Percentiles rank a stretch among this genome's conserved stretches.
These are phyloP conservation scores for Electrona antarctica DNA, from an alignment of 2,113 vertebrate genomes.

Conservation along the genomic window DNA sequence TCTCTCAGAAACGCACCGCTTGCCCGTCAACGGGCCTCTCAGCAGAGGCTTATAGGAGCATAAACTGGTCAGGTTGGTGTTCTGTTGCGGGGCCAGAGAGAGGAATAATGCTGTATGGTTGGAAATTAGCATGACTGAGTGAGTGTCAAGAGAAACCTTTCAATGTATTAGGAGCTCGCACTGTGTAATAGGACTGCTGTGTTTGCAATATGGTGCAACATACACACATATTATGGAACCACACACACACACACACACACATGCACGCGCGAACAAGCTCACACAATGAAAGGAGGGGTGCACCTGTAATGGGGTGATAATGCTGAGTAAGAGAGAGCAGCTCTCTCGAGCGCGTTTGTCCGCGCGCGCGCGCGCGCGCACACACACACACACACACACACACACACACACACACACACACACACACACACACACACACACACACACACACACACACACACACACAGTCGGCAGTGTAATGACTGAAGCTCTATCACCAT, in stretches of 20 bases:
- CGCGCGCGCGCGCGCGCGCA: neutral
- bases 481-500: slow-evolving; percentile 60
- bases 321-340: slow-evolving; percentile 66
- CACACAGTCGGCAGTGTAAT: slow-evolving; percentile 36
- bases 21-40: slow-evolving; percentile 17
- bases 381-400: neutral
- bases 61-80: slow-evolving; percentile 35
- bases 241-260: slow-evolving; percentile 6
- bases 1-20: too few relatives aligned
- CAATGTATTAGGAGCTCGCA: slow-evolving; percentile 47
- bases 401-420: neutral
- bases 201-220: slow-evolving; percentile 62
- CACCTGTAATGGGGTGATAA: slow-evolving; percentile 70
- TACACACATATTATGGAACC: slow-evolving; percentile 5
- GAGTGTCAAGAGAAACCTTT: slow-evolving; percentile 58
- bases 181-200: slow-evolving; percentile 48
- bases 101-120: slow-evolving; percentile 65
- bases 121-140: slow-evolving; percentile 70
- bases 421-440: neutral
- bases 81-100: slow-evolving; percentile 28
- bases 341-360: neutral
- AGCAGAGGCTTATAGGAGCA: slow-evolving; percentile 35
- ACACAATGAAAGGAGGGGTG: slow-evolving; percentile 44
- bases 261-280: slow-evolving; percentile 26
- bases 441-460: slow-evolving; percentile 13